These are phyloP conservation scores for Yponomeuta sedellus DNA, from an alignment of 2,888 invertebrate species.

Conservation along the genomic window DNA sequence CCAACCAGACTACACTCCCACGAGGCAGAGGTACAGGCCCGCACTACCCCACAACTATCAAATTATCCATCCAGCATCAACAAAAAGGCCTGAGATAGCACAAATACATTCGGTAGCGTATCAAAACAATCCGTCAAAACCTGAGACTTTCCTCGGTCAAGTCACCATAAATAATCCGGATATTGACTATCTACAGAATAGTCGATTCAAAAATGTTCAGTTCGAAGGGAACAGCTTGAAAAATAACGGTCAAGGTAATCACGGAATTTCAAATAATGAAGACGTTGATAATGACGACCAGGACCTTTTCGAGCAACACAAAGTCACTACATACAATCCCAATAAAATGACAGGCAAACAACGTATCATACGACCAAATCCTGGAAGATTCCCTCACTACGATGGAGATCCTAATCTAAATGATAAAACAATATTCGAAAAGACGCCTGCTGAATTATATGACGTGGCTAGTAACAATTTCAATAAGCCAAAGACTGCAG, in stretches of 20 bases:
- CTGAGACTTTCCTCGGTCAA: slow-evolving; percentile 79
- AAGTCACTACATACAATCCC: slow-evolving; percentile 69
- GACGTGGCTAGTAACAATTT: slow-evolving; percentile 31
- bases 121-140: slow-evolving; percentile 77
- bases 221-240: slow-evolving; percentile 71
- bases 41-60: slow-evolving; percentile 64
- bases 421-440: slow-evolving; percentile 17
- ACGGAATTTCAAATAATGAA: slow-evolving; percentile 52
- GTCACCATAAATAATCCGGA: slow-evolving; percentile 79
- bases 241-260: slow-evolving; percentile 60
- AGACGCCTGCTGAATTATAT: slow-evolving; percentile 36
- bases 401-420: slow-evolving; percentile 25
- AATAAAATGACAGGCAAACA: slow-evolving; percentile 53
- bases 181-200: slow-evolving; percentile 64
- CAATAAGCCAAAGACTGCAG: slow-evolving; percentile 30
- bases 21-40: slow-evolving; percentile 59
- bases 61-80: slow-evolving; percentile 64
- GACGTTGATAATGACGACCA: slow-evolving; percentile 60
- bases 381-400: slow-evolving; percentile 43
- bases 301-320: slow-evolving; percentile 61
- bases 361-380: slow-evolving; percentile 56
- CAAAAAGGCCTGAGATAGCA: slow-evolving; percentile 74
- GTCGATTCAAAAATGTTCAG: slow-evolving; percentile 62
- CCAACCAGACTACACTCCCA: slow-evolving; percentile 61
- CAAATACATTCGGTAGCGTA: slow-evolving; percentile 76